These are phyloP conservation scores for Raja brachyura DNA, from an alignment of 2,113 vertebrate species.

Conservation along the genomic window DNA sequence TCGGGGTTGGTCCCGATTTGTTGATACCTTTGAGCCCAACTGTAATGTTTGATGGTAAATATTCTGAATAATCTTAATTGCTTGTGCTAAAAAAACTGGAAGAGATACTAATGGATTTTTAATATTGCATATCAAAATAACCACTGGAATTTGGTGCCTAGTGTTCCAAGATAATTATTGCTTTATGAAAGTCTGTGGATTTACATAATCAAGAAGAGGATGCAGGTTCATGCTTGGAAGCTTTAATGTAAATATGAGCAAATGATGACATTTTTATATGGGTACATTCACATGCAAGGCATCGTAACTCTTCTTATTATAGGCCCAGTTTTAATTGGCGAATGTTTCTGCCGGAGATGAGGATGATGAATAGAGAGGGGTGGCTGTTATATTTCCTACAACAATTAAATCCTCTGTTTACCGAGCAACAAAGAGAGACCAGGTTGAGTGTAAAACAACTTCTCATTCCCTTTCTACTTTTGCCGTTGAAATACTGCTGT, in stretches of 20 bases:
- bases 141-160: not conserved
- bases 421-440: not conserved
- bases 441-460: not conserved
- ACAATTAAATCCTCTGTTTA: not conserved
- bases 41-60: constrained; percentile 14
- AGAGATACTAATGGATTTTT: constrained; percentile 4
- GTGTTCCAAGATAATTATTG: not conserved
- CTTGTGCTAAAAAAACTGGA: not conserved
- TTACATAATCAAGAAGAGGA: not conserved
- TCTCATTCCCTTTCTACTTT: not conserved
- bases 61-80: not conserved
- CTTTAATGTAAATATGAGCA: not conserved
- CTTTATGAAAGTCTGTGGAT: not conserved
- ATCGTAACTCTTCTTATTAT: not conserved
- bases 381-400: not conserved
- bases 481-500: not conserved
- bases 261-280: not conserved
- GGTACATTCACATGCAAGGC: not conserved
- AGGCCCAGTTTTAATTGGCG: not conserved
- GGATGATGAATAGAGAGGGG: not conserved
- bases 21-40: not conserved
- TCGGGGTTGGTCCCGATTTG: not conserved
- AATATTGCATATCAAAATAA: not conserved
- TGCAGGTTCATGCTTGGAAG: not conserved
- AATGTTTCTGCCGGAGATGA: not conserved